Base-by-base conservation (phyloP, 2,888 invertebrate species). In the Hypselothyrea guttata region DNA sequence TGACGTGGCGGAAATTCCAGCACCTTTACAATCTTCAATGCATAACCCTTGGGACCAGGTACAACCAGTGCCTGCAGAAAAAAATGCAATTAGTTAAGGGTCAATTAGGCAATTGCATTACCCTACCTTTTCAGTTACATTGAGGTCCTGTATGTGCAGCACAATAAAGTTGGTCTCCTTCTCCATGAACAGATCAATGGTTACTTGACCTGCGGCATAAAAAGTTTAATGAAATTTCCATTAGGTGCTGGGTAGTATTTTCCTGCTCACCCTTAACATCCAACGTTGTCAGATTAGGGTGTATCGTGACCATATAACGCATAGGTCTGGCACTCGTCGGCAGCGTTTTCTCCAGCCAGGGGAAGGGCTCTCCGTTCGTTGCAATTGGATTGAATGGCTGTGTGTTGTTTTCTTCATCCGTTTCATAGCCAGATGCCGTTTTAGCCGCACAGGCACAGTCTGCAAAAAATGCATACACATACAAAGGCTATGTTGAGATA, bases 201-300 rank as follows among this genome's bases (percentile, higher is more conserved):
- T 95, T 31, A 96, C 95, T 92, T 95, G 94, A 81, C 96, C 95
- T 96, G 90, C 89, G 91, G 11, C 1, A 28, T 15, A 8, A 16
- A 44, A 18, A 33, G 3, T 7, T 30, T 9, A n/a, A 38, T 4
- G 16, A 18, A 54, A 59, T 45, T 55, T 34, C 22, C 37, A 74
- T 69, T 73, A 60, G 18, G 15, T 18, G 31, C 11, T n/a, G 0
- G 12, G 3, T 2, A 9, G n/a, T 9, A 27, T 12, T 40, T 7
- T 7, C 22, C 2, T 7, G n/a, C 73, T 60, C 90, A 94, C 98
- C 98, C 92, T 94, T 94, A 47, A 98, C 94, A 89, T 95, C 95
- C 48, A 96, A 93, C 12, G 96, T 96, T 40, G 97, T 96, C 53
- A 98, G 91, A 90, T 98, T 97, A 7, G 98, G 97, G 90, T 98